Conservation (phyloP, 2,113 vertebrate species). For the Salvelinus alpinus region DNA sequence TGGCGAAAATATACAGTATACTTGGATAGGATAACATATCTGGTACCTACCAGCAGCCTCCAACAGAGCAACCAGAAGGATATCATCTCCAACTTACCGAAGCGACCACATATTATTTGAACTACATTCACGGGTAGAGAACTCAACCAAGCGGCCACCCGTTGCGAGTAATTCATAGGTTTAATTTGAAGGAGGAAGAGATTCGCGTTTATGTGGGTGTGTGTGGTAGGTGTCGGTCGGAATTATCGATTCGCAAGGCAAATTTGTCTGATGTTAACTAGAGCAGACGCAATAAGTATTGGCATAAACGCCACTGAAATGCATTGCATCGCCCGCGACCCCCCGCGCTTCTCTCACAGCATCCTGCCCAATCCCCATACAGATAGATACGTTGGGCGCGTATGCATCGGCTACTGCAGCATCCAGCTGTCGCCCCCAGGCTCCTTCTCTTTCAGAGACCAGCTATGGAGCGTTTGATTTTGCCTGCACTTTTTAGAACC, state of each 20-base stretch:
- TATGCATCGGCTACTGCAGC: background rate
- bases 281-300: slow-evolving; percentile 60
- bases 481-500: background rate
- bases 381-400: background rate
- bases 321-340: slow-evolving; percentile 20
- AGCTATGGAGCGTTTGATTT: background rate
- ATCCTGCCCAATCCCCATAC: slow-evolving; percentile 11
- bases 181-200: slow-evolving; percentile 5
- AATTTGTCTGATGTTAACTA: slow-evolving; percentile 37
- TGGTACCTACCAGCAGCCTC: slow-evolving; percentile 68
- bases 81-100: slow-evolving; percentile 68
- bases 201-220: slow-evolving; percentile 1
- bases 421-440: background rate
- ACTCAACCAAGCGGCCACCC: slow-evolving; percentile 58
- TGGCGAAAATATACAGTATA: background rate
- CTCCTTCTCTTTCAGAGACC: background rate
- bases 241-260: slow-evolving; percentile 31
- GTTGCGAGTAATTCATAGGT: slow-evolving; percentile 52
- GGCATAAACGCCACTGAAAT: slow-evolving; percentile 27
- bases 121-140: slow-evolving; percentile 43
- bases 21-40: background rate
- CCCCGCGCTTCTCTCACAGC: slow-evolving; percentile 13
- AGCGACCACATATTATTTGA: slow-evolving; percentile 51
- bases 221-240: background rate
- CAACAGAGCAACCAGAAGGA: slow-evolving; percentile 71